A percentile compares a stretch with the other conserved stretches of the same genome.
These are phyloP conservation scores for Pangasius macronema DNA, from an alignment of 2,797 vertebrate genomes.

Conservation along the genomic window DNA sequence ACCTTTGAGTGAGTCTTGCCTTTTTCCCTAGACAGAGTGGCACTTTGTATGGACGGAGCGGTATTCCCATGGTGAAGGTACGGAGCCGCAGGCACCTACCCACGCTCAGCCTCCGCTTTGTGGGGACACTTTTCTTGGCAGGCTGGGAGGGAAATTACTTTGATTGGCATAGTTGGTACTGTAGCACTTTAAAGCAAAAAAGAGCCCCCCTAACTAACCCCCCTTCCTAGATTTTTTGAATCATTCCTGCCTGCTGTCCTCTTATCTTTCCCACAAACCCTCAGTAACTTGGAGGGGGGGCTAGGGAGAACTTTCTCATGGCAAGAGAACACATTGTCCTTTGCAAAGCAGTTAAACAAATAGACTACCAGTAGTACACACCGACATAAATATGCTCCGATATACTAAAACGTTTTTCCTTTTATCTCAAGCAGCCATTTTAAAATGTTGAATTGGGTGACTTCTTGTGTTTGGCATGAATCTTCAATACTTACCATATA, in stretches of 20 bases:
- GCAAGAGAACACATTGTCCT: conserved; percentile 56
- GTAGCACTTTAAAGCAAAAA: conserved; percentile 73
- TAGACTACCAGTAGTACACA: conserved; percentile 14
- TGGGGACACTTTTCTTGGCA: conserved; percentile 67
- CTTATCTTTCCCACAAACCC: conserved; percentile 76
- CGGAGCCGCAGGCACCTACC: conserved; percentile 67
- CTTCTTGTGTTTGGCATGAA: neutral
- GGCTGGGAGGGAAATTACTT: conserved; percentile 73
- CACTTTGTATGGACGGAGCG: conserved; percentile 71
- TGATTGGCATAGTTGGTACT: conserved; percentile 78
- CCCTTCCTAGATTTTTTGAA: conserved; percentile 78
- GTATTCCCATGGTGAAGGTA: conserved; percentile 73
- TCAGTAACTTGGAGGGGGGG: conserved; percentile 49
- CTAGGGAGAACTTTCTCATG: conserved; percentile 74
- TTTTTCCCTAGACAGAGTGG: conserved; percentile 68
- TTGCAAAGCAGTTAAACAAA: conserved; percentile 37
- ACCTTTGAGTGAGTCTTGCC: conserved; percentile 68
- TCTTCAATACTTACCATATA: neutral
- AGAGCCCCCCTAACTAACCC: conserved; percentile 30
- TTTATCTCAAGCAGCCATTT: neutral
- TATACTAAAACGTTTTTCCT: neutral
- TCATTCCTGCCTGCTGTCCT: conserved; percentile 71
- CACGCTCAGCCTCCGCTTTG: conserved; percentile 70
- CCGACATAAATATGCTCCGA: conserved; percentile 6
- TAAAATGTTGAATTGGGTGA: neutral